Evolutionary conservation across 2,797 vertebrate species (phyloP).

Genomic region (Coendou prehensilis): DNA sequence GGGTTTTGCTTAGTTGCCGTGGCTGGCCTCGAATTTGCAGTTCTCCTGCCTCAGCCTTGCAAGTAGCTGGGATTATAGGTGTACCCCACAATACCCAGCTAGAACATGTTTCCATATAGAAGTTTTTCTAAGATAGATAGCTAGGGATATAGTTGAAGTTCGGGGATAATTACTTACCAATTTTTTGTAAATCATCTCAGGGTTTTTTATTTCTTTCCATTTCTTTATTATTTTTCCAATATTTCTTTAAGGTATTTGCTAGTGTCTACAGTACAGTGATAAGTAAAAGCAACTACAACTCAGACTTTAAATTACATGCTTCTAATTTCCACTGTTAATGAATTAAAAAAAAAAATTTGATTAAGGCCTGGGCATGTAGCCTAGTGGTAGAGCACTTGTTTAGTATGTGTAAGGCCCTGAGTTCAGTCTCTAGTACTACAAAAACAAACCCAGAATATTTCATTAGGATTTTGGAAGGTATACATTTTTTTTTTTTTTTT

Average conservation of each 20-base stretch:
- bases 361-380: neutral
- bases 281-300: neutral
- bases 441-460: neutral
- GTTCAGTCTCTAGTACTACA: neutral
- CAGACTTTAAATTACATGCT: neutral
- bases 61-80: neutral
- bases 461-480: neutral
- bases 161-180: neutral
- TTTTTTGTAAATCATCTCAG: neutral
- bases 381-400: neutral
- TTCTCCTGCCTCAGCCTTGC: neutral
- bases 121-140: neutral
- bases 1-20: neutral
- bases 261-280: neutral
- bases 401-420: neutral
- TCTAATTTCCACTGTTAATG: neutral
- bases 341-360: neutral
- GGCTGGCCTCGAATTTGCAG: neutral
- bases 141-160: neutral
- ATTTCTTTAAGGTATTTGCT: slow-evolving; percentile 17
- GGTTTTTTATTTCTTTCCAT: neutral
- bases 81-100: neutral
- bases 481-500: too few relatives aligned
- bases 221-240: neutral
- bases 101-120: neutral